Evolutionary conservation across 2,797 vertebrate species (phyloP).

Genomic region (Antrozous pallidus): DNA sequence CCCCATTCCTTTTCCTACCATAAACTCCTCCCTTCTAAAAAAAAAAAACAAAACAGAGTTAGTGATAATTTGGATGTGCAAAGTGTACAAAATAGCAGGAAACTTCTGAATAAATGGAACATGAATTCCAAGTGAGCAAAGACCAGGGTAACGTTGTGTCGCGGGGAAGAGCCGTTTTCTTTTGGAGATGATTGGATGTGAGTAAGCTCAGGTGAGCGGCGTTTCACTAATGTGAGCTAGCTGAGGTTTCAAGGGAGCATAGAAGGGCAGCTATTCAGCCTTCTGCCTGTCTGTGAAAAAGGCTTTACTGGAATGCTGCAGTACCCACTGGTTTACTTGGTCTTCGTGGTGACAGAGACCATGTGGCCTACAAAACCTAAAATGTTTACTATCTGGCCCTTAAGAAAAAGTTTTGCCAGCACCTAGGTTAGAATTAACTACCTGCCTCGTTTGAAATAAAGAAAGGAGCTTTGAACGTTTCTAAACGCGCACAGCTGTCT

Average conservation of each 20-base stretch:
- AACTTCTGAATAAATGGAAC: neutral
- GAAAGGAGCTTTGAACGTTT: neutral
- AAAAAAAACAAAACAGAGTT: too few species aligned
- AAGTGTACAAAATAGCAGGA: neutral
- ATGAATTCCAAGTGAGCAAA: neutral
- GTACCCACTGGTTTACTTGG: neutral
- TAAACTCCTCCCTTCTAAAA: neutral
- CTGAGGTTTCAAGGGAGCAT: neutral
- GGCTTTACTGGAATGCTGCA: neutral
- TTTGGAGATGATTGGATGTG: neutral
- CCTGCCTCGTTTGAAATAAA: neutral
- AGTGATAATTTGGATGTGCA: neutral
- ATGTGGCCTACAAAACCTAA: neutral
- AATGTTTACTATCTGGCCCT: neutral
- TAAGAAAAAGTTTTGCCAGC: neutral
- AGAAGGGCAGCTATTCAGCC: neutral
- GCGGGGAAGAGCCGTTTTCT: neutral
- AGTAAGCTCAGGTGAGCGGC: neutral
- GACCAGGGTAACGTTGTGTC: neutral
- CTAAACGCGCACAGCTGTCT: neutral
- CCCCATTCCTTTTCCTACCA: neutral
- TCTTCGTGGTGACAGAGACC: neutral
- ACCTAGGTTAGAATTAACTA: neutral
- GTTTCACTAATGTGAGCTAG: neutral
- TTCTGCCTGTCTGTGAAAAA: neutral